These are phyloP conservation scores for Globodera rostochiensis DNA, from an alignment of 1,140 invertebrate species.

Conservation along the genomic window DNA sequence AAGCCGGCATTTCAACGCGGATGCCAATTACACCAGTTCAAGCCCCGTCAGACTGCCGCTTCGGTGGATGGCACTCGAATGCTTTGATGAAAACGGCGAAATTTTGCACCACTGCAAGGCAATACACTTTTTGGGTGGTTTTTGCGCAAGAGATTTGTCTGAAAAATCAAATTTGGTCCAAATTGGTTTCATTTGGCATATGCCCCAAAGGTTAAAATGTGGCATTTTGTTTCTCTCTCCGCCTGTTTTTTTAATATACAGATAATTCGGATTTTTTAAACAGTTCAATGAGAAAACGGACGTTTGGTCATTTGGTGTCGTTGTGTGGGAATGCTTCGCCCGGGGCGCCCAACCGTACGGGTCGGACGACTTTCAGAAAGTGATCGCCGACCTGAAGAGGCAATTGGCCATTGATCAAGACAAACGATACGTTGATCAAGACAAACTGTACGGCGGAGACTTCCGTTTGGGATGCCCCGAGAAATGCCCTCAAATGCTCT, in stretches of 20 bases:
- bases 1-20: slow-evolving; percentile 71
- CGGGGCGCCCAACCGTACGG: slow-evolving; percentile 38
- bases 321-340: slow-evolving; percentile 43
- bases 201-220: too few relatives aligned
- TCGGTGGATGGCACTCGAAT: slow-evolving; percentile 47
- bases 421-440: too few relatives aligned
- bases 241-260: too few relatives aligned
- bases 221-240: too few relatives aligned
- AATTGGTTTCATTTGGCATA: too few relatives aligned
- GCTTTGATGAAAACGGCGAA: slow-evolving; percentile 35
- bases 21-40: slow-evolving; percentile 34
- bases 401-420: background rate
- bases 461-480: background rate
- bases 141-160: too few relatives aligned
- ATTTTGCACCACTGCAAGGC: slow-evolving; percentile 19
- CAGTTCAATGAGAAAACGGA: slow-evolving; percentile 49
- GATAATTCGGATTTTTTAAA: background rate
- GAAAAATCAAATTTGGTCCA: too few relatives aligned
- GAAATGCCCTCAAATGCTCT: background rate
- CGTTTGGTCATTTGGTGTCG: slow-evolving; percentile 46
- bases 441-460: too few relatives aligned
- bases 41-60: slow-evolving; percentile 34
- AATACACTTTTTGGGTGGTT: background rate
- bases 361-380: slow-evolving; percentile 9
- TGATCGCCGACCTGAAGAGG: background rate